Conservation (phyloP, 2,797 vertebrate species). For the Emys orbicularis region DNA sequence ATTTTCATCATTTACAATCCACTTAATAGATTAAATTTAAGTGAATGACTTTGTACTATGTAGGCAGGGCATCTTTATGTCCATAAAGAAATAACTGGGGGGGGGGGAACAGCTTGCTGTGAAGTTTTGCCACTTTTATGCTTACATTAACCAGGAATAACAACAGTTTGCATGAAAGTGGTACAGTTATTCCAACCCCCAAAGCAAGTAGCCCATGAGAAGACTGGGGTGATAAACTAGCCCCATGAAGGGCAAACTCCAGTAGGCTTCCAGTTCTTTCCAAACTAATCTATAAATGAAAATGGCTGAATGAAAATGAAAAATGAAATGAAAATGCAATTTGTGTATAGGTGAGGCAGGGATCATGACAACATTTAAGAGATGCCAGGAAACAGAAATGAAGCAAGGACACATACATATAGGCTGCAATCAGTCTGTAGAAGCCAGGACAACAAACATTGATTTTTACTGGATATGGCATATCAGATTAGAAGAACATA, state of each 20-base stretch:
- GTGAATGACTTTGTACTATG: neutral
- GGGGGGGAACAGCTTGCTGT: neutral
- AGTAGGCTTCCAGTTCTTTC: neutral
- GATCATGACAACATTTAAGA: neutral
- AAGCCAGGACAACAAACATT: neutral
- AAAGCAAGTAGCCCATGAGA: neutral
- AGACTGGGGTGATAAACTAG: neutral
- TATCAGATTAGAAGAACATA: constrained; percentile 38
- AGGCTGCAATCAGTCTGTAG: neutral
- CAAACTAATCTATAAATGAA: neutral
- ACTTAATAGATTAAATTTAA: fast-evolving
- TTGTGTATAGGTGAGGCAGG: neutral
- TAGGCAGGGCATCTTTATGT: neutral
- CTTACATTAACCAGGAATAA: fast-evolving
- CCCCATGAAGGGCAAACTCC: neutral
- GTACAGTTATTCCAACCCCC: fast-evolving
- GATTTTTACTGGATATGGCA: constrained; percentile 39
- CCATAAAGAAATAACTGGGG: fast-evolving
- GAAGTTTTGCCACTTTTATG: neutral
- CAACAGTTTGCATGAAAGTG: fast-evolving
- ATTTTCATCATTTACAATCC: neutral
- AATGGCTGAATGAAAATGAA: neutral
- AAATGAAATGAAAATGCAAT: neutral
- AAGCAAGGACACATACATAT: neutral
- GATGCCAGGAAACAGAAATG: neutral